Percentiles rank a stretch among this genome's conserved stretches.
Evolutionary conservation across 2,888 invertebrate genomes (phyloP).

Genomic region (Ethmia dodecea): DNA sequence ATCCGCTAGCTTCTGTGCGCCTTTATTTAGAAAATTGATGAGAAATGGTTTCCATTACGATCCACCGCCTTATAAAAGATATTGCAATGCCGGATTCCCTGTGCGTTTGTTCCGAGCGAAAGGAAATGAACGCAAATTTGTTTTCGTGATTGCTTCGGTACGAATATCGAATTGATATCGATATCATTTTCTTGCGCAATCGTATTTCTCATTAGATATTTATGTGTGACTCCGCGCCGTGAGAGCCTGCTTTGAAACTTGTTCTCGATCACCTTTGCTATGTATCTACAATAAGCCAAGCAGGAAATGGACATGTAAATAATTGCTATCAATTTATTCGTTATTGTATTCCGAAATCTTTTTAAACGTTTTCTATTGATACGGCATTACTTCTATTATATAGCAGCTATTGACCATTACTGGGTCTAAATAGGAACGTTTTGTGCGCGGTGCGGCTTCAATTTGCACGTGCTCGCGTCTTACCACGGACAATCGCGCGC

Average conservation of each 20-base stretch:
- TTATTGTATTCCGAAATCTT: too few species aligned
- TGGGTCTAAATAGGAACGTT: conserved; percentile 44
- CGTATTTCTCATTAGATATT: conserved; percentile 62
- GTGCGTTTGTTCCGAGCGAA: conserved; percentile 55
- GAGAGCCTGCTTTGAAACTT: conserved; percentile 44
- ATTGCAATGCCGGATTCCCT: conserved; percentile 53
- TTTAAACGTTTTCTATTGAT: conserved; percentile 8
- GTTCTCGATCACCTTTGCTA: conserved; percentile 35
- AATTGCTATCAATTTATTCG: too few species aligned
- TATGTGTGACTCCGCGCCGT: conserved; percentile 60
- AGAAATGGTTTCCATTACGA: conserved; percentile 77
- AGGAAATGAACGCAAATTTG: conserved; percentile 76
- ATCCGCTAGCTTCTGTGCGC: conserved; percentile 74
- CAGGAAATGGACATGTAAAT: background rate
- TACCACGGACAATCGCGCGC: conserved; percentile 68
- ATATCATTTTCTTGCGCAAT: conserved; percentile 65
- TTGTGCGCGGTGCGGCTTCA: conserved; percentile 50
- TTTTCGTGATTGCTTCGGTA: conserved; percentile 71
- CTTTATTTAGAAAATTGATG: conserved; percentile 78
- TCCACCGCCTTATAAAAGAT: conserved; percentile 68
- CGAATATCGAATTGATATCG: conserved; percentile 69
- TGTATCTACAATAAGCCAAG: background rate
- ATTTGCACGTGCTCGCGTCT: conserved; percentile 61
- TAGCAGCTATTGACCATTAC: conserved; percentile 14
- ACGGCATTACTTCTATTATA: conserved; percentile 3